Percentiles rank a stretch among this genome's conserved stretches.
phyloP scores from a whole-genome alignment of 2,113 vertebrate genomes.

The Serinus canaria region DNA sequence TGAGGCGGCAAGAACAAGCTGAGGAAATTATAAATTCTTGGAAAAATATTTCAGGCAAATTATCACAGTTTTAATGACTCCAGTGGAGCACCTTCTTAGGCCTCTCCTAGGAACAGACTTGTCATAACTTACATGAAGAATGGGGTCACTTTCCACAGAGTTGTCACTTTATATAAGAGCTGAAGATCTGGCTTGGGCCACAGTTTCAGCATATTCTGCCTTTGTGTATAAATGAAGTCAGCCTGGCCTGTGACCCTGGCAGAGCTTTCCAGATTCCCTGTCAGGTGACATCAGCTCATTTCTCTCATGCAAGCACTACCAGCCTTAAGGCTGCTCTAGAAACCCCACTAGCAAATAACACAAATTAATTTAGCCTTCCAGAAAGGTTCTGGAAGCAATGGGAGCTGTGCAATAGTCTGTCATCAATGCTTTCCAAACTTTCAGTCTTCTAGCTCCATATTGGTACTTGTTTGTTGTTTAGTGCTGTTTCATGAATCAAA shows the following conservation, averaged over 20 bases:
- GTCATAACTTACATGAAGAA: not conserved
- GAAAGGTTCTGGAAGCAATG: not conserved
- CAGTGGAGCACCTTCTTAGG: not conserved
- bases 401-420: not conserved
- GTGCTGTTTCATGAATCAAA: not conserved
- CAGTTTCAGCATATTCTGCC: not conserved
- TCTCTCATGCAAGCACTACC: not conserved
- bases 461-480: not conserved
- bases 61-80: not conserved
- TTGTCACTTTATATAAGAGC: not conserved
- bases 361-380: not conserved
- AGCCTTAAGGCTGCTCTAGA: not conserved
- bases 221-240: not conserved
- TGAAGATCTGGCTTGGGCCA: not conserved
- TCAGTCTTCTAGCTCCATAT: not conserved
- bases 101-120: not conserved
- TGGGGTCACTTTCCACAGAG: not conserved
- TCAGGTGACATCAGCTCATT: not conserved
- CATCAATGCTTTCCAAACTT: not conserved
- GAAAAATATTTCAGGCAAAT: not conserved
- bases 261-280: not conserved
- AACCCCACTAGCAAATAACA: not conserved
- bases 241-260: not conserved
- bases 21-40: not conserved
- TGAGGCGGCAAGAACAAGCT: not conserved